Base-by-base conservation (phyloP, 2,797 vertebrate species). In the Microchirus variegatus region DNA sequence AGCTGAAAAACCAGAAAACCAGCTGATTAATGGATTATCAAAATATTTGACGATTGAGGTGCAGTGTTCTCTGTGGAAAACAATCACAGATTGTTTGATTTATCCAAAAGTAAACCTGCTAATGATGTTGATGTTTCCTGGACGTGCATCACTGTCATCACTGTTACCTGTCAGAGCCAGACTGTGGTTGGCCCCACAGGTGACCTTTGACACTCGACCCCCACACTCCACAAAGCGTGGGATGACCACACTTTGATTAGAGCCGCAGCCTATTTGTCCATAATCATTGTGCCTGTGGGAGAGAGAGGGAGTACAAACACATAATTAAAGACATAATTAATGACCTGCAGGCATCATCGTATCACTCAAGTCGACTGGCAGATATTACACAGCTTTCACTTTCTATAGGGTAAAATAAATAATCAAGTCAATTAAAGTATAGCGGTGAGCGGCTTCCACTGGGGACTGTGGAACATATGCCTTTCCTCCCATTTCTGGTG, bases 251-350 rank as follows among this genome's bases (percentile, higher is more conserved):
- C 42, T 82, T 76, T 78, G 65, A 55, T 66, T 53, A 55, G 55
- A 70, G 40, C 59, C 59, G 16, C 66, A 80, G 45, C 81, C 69
- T 66, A 77, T 75, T 70, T 89, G 80, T 69, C 83, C 77, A 63
- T 59, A 85, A 63, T 75, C 67, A 48, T 81, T 81, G 47, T 79
- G 81, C 75, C 78, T 85, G 41, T 14, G 54, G 83, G 37, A n/a
- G 22, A 5, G 72, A 82, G 5, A 70, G 61, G 61, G 53, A 75
- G 69, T 60, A 81, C 60, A 80, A 83, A 83, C 69, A 76, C 65
- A 75, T 80, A 67, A 81, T 84, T 84, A 83, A 73, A 81, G 79
- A 72, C 53, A 81, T 81, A 76, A 82, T 83, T 76, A 82, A 86
- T 82, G 73, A 81, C 78, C 76, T 71, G 63, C 48, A 17, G 74